These are phyloP conservation scores for Calliphora vicina DNA, from an alignment of 1,140 invertebrate species.

Conservation along the genomic window DNA sequence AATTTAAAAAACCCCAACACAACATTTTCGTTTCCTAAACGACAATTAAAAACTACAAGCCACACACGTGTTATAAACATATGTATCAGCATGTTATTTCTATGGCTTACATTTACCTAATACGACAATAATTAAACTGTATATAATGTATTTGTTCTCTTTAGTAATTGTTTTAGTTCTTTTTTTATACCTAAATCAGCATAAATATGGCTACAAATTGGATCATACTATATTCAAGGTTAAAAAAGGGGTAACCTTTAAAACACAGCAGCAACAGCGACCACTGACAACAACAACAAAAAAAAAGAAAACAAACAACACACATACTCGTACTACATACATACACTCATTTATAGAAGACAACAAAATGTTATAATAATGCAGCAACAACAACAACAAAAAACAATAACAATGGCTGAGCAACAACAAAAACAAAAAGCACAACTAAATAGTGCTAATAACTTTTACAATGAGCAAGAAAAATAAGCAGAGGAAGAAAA, in stretches of 20 bases:
- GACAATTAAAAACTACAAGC: background rate
- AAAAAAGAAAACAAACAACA: too few relatives aligned
- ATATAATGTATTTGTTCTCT: background rate
- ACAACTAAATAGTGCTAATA: background rate
- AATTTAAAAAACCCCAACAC: too few relatives aligned
- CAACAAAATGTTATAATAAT: background rate
- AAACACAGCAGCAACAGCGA: background rate
- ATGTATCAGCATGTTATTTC: background rate
- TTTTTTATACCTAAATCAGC: slow-evolving; percentile 16
- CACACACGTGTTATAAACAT: background rate
- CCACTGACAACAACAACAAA: background rate
- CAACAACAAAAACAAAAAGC: background rate
- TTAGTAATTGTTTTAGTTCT: background rate
- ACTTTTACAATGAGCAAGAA: background rate
- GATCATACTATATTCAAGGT: slow-evolving; percentile 27
- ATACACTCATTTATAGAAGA: background rate
- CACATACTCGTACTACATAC: too few relatives aligned
- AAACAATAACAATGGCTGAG: background rate
- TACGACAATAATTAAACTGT: background rate
- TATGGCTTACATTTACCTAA: slow-evolving; percentile 29
- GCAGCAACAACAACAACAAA: too few relatives aligned
- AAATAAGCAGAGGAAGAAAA: background rate
- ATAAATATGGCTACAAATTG: slow-evolving; percentile 28
- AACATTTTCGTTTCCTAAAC: background rate
- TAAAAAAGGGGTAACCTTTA: slow-evolving; percentile 18